Evolutionary conservation across 2,888 invertebrate genomes (phyloP), one percentile per base, ranked within the genome.

Genomic region (Hypomecis atomaria): DNA sequence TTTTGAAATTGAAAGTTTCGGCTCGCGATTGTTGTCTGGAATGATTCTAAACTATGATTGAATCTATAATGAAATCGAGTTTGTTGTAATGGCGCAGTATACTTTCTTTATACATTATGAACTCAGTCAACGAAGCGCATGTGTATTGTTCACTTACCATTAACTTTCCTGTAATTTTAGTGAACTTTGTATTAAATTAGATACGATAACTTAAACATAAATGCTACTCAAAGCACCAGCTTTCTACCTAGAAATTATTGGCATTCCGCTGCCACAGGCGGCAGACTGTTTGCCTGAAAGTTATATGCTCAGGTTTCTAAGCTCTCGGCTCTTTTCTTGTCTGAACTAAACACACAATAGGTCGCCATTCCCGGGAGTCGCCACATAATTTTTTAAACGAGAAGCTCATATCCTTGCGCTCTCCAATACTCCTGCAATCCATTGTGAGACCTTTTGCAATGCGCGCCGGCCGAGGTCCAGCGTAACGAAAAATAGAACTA

Each of bases 401-500:
- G 60, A 71, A 70, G 70, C 73, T 72, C 72, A 74, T 71, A 74
- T 74, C 69, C 67, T 59, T 61, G 60, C 69, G 71, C 70, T 71
- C 72, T 73, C 53, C 70, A 67, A 71, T 66, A 65, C 65, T 68
- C 45, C 61, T 63, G 63, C 65, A 56, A 43, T 53, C 68, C 66
- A 74, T 73, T 75, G 71, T 76, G 71, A 61, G 53, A 44, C 62
- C 56, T 67, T 66, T 44, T 64, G 45, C 63, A 62, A 45, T 59
- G 47, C 42, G 47, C 56, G 55, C 61, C 68, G 66, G 55, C 61
- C 68, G 66, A 10, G 7, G 6, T 40, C 0, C 10, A 7, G 57
- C 62, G 62, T 36, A 10, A 59, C 70, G 69, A 64, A 52, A 76
- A 72, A 72, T 70, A 73, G 69, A 77, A 78, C 23, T 23, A n/a